Evolutionary conservation across 1,140 invertebrate genomes (phyloP).

Genomic region (Polyergus mexicanus): DNA sequence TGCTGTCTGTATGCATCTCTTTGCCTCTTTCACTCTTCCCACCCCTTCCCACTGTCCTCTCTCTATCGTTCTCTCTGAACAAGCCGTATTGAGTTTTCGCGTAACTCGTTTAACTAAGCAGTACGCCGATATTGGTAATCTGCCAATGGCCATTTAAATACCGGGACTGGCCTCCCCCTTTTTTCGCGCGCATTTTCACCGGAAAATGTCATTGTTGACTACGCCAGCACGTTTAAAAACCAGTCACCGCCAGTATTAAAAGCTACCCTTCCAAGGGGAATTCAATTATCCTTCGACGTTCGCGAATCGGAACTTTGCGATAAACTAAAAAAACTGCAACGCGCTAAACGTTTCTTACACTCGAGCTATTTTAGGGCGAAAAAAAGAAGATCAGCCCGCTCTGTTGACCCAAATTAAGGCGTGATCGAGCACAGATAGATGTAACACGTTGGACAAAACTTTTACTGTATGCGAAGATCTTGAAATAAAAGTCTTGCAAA

Average conservation of each 20-base stretch:
- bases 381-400: constrained; percentile 14
- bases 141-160: constrained; percentile 79
- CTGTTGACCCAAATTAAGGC: constrained; percentile 22
- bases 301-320: constrained; percentile 65
- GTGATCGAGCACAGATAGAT: background rate
- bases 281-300: constrained; percentile 71
- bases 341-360: constrained; percentile 54
- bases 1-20: constrained; percentile 28
- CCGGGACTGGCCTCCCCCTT: constrained; percentile 69
- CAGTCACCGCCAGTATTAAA: constrained; percentile 74
- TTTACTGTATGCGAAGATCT: constrained; percentile 4
- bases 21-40: constrained; percentile 53
- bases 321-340: constrained; percentile 71
- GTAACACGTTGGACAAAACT: background rate
- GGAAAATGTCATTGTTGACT: constrained; percentile 76
- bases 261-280: constrained; percentile 69
- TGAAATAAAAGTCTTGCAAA: constrained; percentile 7
- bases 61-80: constrained; percentile 63
- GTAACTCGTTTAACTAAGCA: constrained; percentile 79
- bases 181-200: constrained; percentile 76
- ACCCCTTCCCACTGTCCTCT: constrained; percentile 18
- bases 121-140: constrained; percentile 77
- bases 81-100: constrained; percentile 78
- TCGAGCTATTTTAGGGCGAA: constrained; percentile 38
- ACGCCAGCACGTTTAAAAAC: constrained; percentile 71